These are phyloP conservation scores for Caenorhabditis sp. DNA, from an alignment of 2,888 invertebrate species.

Conservation along the genomic window DNA sequence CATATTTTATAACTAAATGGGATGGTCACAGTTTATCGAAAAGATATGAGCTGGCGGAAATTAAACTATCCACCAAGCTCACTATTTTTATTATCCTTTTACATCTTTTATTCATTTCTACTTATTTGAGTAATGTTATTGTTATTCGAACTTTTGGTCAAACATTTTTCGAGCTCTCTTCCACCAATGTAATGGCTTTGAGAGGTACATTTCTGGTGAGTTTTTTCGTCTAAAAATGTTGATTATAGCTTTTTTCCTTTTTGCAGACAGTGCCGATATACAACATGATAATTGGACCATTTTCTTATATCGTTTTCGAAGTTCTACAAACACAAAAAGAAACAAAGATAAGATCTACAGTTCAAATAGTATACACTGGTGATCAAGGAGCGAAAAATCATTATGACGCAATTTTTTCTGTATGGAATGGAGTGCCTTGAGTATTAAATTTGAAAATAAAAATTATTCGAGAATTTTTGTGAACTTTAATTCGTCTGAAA, in stretches of 20 bases:
- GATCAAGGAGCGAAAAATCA: constrained; percentile 22
- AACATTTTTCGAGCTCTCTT: constrained; percentile 15
- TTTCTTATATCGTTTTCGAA: constrained; percentile 1
- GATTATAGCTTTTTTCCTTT: neutral
- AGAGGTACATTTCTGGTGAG: constrained; percentile 12
- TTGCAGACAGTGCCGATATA: constrained; percentile 18
- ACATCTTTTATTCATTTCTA: constrained; percentile 19
- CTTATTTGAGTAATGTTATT: constrained; percentile 14
- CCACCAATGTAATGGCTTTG: constrained; percentile 17
- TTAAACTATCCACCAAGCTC: constrained; percentile 17
- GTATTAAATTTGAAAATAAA: too few relatives aligned
- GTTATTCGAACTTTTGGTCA: constrained; percentile 16
- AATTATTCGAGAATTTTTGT: too few relatives aligned
- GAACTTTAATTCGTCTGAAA: too few relatives aligned
- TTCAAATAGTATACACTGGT: constrained; percentile 22
- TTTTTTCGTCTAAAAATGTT: neutral
- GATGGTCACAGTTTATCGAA: neutral
- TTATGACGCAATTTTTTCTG: constrained; percentile 14
- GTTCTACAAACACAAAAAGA: constrained; percentile 4
- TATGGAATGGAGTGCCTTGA: constrained; percentile 11
- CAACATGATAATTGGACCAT: constrained; percentile 20
- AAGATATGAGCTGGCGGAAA: constrained; percentile 13
- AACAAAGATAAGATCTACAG: constrained; percentile 7
- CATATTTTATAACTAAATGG: neutral
- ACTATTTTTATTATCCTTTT: constrained; percentile 20